phyloP scores from a whole-genome alignment of 2,888 invertebrate genomes.

The Coremacera marginata region DNA sequence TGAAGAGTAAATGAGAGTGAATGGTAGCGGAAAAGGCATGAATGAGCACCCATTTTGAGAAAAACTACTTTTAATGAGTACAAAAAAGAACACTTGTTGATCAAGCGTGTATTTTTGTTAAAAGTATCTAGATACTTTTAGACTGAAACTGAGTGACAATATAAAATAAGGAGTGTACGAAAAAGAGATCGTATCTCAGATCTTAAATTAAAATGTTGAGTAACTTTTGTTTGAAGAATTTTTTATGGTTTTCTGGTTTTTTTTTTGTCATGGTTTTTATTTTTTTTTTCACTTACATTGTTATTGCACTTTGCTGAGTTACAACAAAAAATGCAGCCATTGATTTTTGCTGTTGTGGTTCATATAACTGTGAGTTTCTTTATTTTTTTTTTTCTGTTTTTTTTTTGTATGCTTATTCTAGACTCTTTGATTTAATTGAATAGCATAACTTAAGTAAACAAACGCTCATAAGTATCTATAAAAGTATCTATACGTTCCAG shows the following conservation, averaged over 20 bases:
- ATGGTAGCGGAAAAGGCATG: neutral
- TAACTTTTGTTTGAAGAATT: constrained; percentile 1
- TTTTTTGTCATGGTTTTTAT: neutral
- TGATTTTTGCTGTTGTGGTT: neutral
- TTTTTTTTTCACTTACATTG: neutral
- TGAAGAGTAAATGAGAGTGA: constrained; percentile 6
- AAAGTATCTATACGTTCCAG: neutral
- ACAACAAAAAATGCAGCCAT: too few species aligned
- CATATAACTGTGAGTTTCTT: neutral
- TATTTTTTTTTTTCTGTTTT: too few species aligned
- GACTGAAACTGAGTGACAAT: neutral
- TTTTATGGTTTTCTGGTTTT: neutral
- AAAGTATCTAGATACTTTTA: too few species aligned
- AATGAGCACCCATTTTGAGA: neutral
- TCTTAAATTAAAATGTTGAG: constrained; percentile 11
- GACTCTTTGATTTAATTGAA: too few species aligned
- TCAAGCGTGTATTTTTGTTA: neutral
- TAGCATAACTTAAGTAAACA: too few species aligned
- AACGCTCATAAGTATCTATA: too few species aligned
- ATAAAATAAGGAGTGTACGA: neutral
- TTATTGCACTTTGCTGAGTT: too few species aligned
- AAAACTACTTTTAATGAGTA: neutral
- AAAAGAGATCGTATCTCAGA: too few species aligned
- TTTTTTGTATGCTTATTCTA: too few species aligned
- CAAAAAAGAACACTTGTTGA: constrained; percentile 24